These are phyloP conservation scores for Dasypus novemcinctus DNA, from an alignment of 2,113 vertebrate species.

Conservation along the genomic window DNA sequence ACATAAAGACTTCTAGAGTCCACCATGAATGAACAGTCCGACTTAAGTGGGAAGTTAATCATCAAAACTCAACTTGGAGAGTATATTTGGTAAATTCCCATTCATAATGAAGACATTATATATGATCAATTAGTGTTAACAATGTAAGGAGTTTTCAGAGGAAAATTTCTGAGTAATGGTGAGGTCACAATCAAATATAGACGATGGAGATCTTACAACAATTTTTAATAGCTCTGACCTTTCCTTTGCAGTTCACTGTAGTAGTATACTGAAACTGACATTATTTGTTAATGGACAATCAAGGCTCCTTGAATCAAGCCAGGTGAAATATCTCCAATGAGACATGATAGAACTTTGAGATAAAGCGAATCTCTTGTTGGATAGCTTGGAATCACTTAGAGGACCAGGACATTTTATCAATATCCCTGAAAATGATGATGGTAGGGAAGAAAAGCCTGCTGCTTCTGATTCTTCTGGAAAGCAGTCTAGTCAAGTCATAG, in stretches of 20 bases:
- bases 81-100: slow-evolving; percentile 98
- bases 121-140: slow-evolving; percentile 98
- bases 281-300: slow-evolving; percentile 98
- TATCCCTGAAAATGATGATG: slow-evolving; percentile 87
- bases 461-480: slow-evolving; percentile 89
- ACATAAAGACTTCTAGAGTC: slow-evolving; percentile 79
- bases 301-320: slow-evolving; percentile 96
- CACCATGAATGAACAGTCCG: slow-evolving; percentile 98
- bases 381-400: slow-evolving; percentile 94
- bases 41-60: slow-evolving; percentile 98
- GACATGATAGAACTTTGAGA: slow-evolving; percentile 98
- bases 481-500: slow-evolving; percentile 94
- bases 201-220: slow-evolving; percentile 99
- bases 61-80: slow-evolving; percentile 99
- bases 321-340: slow-evolving; percentile 96
- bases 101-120: slow-evolving; percentile 99
- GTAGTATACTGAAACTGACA: slow-evolving; percentile 98
- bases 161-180: slow-evolving; percentile 96
- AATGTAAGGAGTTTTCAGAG: slow-evolving; percentile 99
- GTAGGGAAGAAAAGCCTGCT: slow-evolving; percentile 90
- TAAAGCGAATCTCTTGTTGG: slow-evolving; percentile 96
- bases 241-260: slow-evolving; percentile 99
- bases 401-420: slow-evolving; percentile 89
- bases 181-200: slow-evolving; percentile 99
- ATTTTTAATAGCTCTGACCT: slow-evolving; percentile 99